Percentiles rank a stretch among this genome's conserved stretches.
These are phyloP conservation scores for Trichacis sp. DNA, from an alignment of 2,888 invertebrate species.

Conservation along the genomic window DNA sequence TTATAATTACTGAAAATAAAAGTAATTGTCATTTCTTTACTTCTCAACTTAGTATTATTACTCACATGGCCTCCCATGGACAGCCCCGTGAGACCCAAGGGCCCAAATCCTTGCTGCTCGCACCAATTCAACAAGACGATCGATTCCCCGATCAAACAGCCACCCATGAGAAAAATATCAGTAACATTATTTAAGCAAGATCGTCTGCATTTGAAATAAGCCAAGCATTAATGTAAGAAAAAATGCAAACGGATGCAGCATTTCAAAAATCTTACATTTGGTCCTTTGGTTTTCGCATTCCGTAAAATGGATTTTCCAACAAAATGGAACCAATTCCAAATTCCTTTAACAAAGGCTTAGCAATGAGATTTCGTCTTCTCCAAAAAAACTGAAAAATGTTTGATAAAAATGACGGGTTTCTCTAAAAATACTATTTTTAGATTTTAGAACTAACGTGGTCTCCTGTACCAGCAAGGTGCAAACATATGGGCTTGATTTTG, in stretches of 20 bases:
- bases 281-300: constrained; percentile 86
- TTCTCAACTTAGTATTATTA: too few species aligned
- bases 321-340: constrained; percentile 93
- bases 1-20: too few species aligned
- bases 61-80: constrained; percentile 99
- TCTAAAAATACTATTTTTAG: neutral
- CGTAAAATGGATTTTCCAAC: constrained; percentile 97
- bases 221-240: neutral
- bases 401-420: neutral
- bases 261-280: constrained; percentile 77
- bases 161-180: constrained; percentile 99
- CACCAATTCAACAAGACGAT: constrained; percentile 95
- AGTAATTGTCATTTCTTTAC: too few species aligned
- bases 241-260: neutral
- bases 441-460: constrained; percentile 84
- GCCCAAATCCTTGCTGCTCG: constrained; percentile 89
- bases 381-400: constrained; percentile 78
- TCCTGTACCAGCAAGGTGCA: constrained; percentile 97
- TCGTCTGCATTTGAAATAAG: constrained; percentile 72
- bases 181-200: constrained; percentile 95
- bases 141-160: constrained; percentile 93
- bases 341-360: constrained; percentile 89
- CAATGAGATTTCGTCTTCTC: constrained; percentile 90
- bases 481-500: constrained; percentile 83
- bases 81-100: constrained; percentile 93